A percentile compares a stretch with the other conserved stretches of the same genome.
Evolutionary conservation across 2,888 invertebrate species (phyloP).

Genomic region (Craniophora ligustri): DNA sequence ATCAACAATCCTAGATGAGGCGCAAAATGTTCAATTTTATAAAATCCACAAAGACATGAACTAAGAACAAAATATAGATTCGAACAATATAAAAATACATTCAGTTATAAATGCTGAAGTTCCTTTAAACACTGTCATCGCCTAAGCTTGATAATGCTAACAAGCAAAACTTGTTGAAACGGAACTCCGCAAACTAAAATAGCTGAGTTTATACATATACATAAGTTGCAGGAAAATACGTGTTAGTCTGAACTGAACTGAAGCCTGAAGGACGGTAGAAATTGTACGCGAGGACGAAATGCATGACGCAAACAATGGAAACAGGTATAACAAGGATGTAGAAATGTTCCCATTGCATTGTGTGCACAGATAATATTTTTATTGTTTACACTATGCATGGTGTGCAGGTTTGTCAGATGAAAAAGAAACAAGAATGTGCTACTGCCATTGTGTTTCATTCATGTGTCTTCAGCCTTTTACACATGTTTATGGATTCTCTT

Average conservation of each 20-base stretch:
- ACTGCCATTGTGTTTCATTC: slow-evolving; percentile 2
- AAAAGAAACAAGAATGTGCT: slow-evolving; percentile 22
- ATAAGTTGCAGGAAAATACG: slow-evolving; percentile 40
- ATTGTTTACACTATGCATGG: slow-evolving; percentile 39
- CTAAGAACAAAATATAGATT: too few relatives aligned
- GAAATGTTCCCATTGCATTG: slow-evolving; percentile 49
- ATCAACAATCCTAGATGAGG: too few relatives aligned
- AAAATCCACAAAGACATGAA: too few relatives aligned
- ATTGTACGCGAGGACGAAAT: slow-evolving; percentile 53
- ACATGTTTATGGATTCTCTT: slow-evolving; percentile 9
- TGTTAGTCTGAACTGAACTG: slow-evolving; percentile 30
- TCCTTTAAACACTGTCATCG: slow-evolving; percentile 21
- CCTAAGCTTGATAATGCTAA: slow-evolving; percentile 28
- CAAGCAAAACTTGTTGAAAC: slow-evolving; percentile 37
- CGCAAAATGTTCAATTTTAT: too few relatives aligned
- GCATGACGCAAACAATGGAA: slow-evolving; percentile 51
- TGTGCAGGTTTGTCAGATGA: slow-evolving; percentile 11
- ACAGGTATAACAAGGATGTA: slow-evolving; percentile 53
- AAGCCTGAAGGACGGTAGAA: slow-evolving; percentile 51
- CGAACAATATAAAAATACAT: too few relatives aligned
- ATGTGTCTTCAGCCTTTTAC: too few relatives aligned
- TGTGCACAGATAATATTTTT: slow-evolving; percentile 44
- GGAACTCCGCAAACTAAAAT: slow-evolving; percentile 46
- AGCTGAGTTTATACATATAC: slow-evolving; percentile 26
- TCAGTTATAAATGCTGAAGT: too few relatives aligned